Evolutionary conservation across 1,140 invertebrate species (phyloP), one percentile per base, ranked within the genome.

Genomic region (Polyergus mexicanus): DNA sequence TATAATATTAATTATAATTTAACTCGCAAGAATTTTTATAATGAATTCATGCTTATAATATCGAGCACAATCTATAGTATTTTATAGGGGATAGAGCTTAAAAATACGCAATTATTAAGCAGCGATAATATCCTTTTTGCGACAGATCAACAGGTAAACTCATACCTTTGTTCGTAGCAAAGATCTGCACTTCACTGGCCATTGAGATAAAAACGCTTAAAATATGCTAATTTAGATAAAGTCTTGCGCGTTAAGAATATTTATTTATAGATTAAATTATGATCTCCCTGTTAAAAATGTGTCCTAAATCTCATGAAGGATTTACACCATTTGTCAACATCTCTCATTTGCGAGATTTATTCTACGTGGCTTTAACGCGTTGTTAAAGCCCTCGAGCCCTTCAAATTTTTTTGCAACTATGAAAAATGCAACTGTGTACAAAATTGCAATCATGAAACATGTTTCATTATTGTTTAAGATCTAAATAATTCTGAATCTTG

Each of bases 111-210:
- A 74, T n/a, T 68, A 69, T 69, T 69, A 69, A 83, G 38, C 66
- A 78, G 44, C 22, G 54, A 60, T 60, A 62, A 62, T 41, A 32
- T 47, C 47, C 22, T 83, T 72, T 69, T 83, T 47, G 25, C n/a
- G 78, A 72, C 38, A 83, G 25, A 47, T 83, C 78, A 83, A 83
- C 78, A 72, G 78, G 78, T 83, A 83, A 83, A 72, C 28, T 74
- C 78, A 83, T 60, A 83, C 78, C 78, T 72, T 80, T 44, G 25
- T 28, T 62, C 56, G 68, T 35, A 66, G 76, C 44, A 66, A 78
- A 66, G 68, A 56, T n/a, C 78, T 74, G 68, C 78, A 74, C 78
- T 83, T 68, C 78, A 83, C 68, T 74, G 47, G 32, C 54, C 78
- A 83, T 74, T 74, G 78, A 60, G 68, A 83, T 74, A 74, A 83